phyloP scores from a whole-genome alignment of 2,113 vertebrate genomes.

The Saccopteryx leptura region DNA sequence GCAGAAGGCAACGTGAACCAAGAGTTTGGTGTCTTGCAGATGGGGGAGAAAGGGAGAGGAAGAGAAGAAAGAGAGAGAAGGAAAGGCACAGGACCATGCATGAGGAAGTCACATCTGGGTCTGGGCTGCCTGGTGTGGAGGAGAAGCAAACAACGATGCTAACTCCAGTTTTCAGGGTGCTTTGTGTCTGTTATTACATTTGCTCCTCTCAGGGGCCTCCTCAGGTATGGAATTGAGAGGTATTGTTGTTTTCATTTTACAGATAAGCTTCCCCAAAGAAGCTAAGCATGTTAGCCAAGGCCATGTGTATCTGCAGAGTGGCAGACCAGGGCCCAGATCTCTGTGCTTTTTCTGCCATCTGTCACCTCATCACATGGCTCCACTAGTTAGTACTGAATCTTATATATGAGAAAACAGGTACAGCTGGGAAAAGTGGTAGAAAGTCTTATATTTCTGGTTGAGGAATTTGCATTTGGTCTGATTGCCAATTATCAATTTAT shows the following conservation, averaged over 20 bases:
- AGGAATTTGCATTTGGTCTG: not conserved
- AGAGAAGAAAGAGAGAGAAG: not conserved
- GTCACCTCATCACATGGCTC: not conserved
- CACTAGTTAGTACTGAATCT: not conserved
- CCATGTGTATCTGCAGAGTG: not conserved
- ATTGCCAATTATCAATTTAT: not conserved
- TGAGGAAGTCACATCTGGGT: not conserved
- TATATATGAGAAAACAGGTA: not conserved
- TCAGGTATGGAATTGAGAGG: not conserved
- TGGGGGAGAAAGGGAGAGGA: not conserved
- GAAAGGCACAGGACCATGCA: not conserved
- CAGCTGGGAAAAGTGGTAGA: not conserved
- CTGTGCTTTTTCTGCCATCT: not conserved
- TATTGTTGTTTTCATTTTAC: not conserved
- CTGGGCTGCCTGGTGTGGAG: not conserved
- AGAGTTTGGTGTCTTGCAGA: not conserved
- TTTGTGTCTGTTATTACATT: not conserved
- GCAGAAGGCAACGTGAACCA: not conserved
- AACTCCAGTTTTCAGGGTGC: not conserved
- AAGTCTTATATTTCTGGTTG: not conserved
- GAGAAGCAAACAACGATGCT: not conserved
- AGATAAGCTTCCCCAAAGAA: not conserved
- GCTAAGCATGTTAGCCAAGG: not conserved
- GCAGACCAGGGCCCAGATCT: not conserved
- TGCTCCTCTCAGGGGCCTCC: not conserved